These are phyloP conservation scores for Watsonalla cultraria DNA, from an alignment of 2,888 invertebrate species.

Conservation along the genomic window DNA sequence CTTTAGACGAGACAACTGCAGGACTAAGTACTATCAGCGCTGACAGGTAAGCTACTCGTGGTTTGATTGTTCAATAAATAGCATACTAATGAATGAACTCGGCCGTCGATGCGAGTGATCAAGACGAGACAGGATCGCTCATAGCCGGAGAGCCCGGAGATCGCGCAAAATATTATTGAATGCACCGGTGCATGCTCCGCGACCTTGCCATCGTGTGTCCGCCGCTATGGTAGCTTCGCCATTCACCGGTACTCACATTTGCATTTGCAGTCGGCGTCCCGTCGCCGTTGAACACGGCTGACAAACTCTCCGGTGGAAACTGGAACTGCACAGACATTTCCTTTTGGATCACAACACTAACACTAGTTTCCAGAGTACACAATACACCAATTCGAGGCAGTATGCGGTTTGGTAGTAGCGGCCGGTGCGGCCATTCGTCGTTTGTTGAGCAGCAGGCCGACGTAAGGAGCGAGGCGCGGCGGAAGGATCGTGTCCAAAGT, in stretches of 20 bases:
- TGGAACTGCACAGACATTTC: conserved; percentile 55
- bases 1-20: too few species aligned
- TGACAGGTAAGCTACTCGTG: too few species aligned
- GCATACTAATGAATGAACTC: not conserved
- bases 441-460: conserved; percentile 45
- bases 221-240: conserved; percentile 35
- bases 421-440: conserved; percentile 42
- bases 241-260: conserved; percentile 60
- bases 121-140: conserved; percentile 4
- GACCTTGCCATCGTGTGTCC: conserved; percentile 58
- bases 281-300: conserved; percentile 58
- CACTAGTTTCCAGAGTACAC: conserved; percentile 13
- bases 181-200: conserved; percentile 51
- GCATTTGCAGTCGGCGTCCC: conserved; percentile 34
- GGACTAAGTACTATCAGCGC: too few species aligned
- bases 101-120: not conserved
- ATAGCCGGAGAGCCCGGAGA: conserved; percentile 10
- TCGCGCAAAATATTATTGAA: conserved; percentile 50
- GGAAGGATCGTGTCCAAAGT: conserved; percentile 31
- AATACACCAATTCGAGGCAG: conserved; percentile 27
- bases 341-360: conserved; percentile 36
- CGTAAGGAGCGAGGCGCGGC: conserved; percentile 24
- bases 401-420: conserved; percentile 29
- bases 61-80: not conserved
- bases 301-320: conserved; percentile 70